A percentile compares a stretch with the other conserved stretches of the same genome.
phyloP scores from a whole-genome alignment of 1,140 invertebrate species.

The Antheraea mylitta region DNA sequence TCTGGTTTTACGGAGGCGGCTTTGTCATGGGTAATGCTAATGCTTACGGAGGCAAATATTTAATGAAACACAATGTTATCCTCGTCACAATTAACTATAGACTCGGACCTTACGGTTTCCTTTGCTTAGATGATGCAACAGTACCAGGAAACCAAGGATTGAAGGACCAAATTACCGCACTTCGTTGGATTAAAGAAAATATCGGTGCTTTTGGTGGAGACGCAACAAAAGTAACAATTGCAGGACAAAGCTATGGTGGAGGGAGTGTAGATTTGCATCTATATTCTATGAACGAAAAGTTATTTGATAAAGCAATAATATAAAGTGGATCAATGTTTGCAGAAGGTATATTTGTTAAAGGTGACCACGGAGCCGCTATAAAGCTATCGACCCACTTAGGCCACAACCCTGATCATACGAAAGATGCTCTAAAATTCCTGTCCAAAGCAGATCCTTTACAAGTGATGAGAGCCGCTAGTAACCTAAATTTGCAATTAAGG shows the following conservation, averaged over 20 bases:
- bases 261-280: slow-evolving; percentile 77
- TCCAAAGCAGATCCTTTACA: slow-evolving; percentile 18
- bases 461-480: slow-evolving; percentile 21
- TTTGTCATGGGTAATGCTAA: slow-evolving; percentile 73
- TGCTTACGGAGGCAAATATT: slow-evolving; percentile 69
- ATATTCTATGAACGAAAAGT: slow-evolving; percentile 24
- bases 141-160: slow-evolving; percentile 84
- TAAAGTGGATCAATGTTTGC: slow-evolving; percentile 28
- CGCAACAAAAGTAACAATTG: slow-evolving; percentile 83
- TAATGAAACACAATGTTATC: slow-evolving; percentile 78
- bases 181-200: slow-evolving; percentile 83
- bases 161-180: slow-evolving; percentile 83
- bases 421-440: slow-evolving; percentile 25
- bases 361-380: slow-evolving; percentile 23
- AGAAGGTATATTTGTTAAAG: slow-evolving; percentile 20
- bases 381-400: slow-evolving; percentile 23
- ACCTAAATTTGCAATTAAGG: slow-evolving; percentile 18
- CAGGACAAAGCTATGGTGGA: slow-evolving; percentile 82
- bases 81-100: slow-evolving; percentile 82
- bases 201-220: slow-evolving; percentile 85
- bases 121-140: slow-evolving; percentile 81
- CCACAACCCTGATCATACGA: slow-evolving; percentile 5
- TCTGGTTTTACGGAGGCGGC: slow-evolving; percentile 86
- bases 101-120: slow-evolving; percentile 82
- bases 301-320: slow-evolving; percentile 35